phyloP scores from a whole-genome alignment of 1,140 invertebrate genomes.

The Ericerus pela region DNA sequence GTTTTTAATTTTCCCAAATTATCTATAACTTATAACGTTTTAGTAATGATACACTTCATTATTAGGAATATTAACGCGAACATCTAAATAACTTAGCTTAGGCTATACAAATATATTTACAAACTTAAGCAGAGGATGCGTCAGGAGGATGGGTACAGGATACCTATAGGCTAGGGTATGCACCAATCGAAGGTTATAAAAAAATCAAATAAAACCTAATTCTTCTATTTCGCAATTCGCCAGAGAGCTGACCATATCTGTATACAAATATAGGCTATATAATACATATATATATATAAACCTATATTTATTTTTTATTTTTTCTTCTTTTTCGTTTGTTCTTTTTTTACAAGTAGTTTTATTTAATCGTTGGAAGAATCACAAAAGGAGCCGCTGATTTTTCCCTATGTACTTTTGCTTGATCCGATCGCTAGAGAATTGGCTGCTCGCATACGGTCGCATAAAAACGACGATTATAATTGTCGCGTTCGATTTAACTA shows the following conservation, averaged over 20 bases:
- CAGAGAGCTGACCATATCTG: neutral
- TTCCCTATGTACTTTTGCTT: constrained; percentile 11
- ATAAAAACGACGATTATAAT: constrained; percentile 12
- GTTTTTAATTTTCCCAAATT: too few species aligned
- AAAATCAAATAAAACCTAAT: constrained; percentile 8
- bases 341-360: constrained; percentile 10
- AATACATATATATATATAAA: too few species aligned
- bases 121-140: too few species aligned
- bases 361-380: constrained; percentile 10
- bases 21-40: too few species aligned
- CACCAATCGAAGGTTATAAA: constrained; percentile 4
- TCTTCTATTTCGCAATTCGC: constrained; percentile 9
- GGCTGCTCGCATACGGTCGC: constrained; percentile 8
- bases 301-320: too few species aligned
- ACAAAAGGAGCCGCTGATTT: constrained; percentile 11
- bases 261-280: too few species aligned
- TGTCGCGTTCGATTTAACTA: constrained; percentile 10
- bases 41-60: too few species aligned
- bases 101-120: too few species aligned
- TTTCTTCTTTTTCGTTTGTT: constrained; percentile 1
- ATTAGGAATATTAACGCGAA: too few species aligned
- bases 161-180: too few species aligned
- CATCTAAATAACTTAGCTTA: too few species aligned
- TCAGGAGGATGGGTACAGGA: too few species aligned
- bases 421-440: constrained; percentile 7